Percentiles rank a stretch among this genome's conserved stretches.
Conservation (phyloP, 2,888 invertebrate genomes). For the Terebella lapidaria region DNA sequence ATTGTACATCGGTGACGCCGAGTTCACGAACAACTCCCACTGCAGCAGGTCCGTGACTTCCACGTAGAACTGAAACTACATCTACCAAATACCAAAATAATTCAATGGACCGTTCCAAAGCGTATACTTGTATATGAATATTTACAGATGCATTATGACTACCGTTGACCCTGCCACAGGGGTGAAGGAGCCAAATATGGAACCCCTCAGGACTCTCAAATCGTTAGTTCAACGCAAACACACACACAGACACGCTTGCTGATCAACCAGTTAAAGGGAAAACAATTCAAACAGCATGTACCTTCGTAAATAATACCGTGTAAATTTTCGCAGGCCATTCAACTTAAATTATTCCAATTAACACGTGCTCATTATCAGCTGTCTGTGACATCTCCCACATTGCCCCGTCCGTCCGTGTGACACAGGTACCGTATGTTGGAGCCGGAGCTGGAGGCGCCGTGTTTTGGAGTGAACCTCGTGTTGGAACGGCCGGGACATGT, state of each 20-base stretch:
- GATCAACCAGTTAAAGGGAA: too few species aligned
- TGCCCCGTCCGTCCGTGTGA: background rate
- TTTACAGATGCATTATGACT: background rate
- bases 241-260: too few species aligned
- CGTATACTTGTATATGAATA: too few species aligned
- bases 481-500: background rate
- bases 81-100: too few species aligned
- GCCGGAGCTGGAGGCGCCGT: background rate
- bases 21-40: background rate
- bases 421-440: background rate
- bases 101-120: too few species aligned
- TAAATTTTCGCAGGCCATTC: too few species aligned
- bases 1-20: background rate
- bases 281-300: background rate
- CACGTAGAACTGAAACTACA: too few species aligned
- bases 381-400: background rate
- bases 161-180: background rate
- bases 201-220: background rate
- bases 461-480: background rate
- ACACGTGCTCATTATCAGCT: too few species aligned
- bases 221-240: too few species aligned
- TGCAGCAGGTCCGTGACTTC: too few species aligned
- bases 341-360: too few species aligned
- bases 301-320: background rate
- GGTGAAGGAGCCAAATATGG: background rate